Conservation (phyloP, 2,888 invertebrate species). For the Drosophila mulleri region DNA sequence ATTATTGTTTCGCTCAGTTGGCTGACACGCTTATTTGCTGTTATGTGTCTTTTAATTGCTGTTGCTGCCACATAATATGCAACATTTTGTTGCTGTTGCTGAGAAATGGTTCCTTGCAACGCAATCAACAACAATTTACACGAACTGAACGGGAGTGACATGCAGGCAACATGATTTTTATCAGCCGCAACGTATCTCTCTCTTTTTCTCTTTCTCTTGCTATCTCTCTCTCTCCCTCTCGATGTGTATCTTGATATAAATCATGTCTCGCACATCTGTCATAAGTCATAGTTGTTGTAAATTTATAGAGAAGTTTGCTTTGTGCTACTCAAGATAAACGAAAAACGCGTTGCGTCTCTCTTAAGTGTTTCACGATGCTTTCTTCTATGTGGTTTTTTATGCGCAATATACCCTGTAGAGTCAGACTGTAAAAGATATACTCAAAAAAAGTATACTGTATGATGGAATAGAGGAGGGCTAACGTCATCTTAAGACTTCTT, state of each 20-base stretch:
- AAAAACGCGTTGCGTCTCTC: constrained; percentile 22
- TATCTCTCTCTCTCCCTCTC: neutral
- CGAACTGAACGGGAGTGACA: constrained; percentile 41
- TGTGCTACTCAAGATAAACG: constrained; percentile 44
- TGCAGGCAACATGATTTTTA: constrained; percentile 68
- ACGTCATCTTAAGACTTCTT: no score
- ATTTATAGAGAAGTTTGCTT: constrained; percentile 49
- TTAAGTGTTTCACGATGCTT: neutral
- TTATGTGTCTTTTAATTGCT: constrained; percentile 82
- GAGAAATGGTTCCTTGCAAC: constrained; percentile 74
- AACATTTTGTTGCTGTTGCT: constrained; percentile 30
- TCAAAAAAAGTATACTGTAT: neutral
- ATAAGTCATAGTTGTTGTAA: constrained; percentile 47
- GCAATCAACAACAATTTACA: constrained; percentile 45
- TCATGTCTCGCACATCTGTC: constrained; percentile 67
- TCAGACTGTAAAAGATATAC: neutral
- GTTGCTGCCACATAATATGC: constrained; percentile 67
- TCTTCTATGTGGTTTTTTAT: neutral
- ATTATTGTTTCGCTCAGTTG: constrained; percentile 81
- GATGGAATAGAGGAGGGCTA: no score
- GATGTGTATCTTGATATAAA: constrained; percentile 49
- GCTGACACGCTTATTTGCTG: constrained; percentile 79
- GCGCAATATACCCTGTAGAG: neutral
- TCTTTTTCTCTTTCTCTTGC: constrained; percentile 4
- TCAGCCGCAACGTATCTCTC: constrained; percentile 66